Percentiles rank a stretch among this genome's conserved stretches.
Evolutionary conservation across 2,113 vertebrate genomes (phyloP).

Genomic region (Cisticola juncidis): DNA sequence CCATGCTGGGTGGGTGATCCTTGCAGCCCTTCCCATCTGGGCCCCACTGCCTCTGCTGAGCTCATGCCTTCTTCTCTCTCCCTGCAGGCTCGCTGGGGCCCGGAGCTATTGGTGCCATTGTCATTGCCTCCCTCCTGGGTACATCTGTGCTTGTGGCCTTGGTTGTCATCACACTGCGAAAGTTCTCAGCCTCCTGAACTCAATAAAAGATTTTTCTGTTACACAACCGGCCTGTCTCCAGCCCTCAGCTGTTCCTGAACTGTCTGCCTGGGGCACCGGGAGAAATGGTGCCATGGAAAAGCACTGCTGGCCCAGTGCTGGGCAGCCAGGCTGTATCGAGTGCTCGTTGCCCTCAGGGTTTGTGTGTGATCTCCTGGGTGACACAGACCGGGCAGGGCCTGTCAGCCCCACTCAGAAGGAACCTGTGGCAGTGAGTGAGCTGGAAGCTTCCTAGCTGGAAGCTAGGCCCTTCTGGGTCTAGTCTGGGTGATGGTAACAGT

Average conservation of each 20-base stretch:
- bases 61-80: not conserved
- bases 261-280: rapidly evolving
- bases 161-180: conserved; percentile 90
- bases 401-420: rapidly evolving
- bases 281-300: rapidly evolving
- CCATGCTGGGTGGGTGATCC: rapidly evolving
- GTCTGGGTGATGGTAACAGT: rapidly evolving
- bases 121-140: conserved; percentile 92
- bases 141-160: conserved; percentile 92
- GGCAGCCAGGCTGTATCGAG: not conserved
- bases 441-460: too few species aligned
- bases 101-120: conserved; percentile 93
- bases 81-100: conserved; percentile 86
- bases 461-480: too few species aligned
- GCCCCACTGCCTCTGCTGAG: not conserved
- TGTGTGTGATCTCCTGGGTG: not conserved
- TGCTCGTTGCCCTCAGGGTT: too few species aligned
- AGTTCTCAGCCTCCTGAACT: conserved; percentile 87
- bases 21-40: not conserved
- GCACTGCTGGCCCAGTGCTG: not conserved
- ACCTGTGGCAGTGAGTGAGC: rapidly evolving
- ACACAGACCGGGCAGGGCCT: rapidly evolving
- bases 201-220: conserved; percentile 68
- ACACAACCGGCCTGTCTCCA: not conserved
- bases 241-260: not conserved